These are phyloP conservation scores for Harpagoxenus sublaevis DNA, from an alignment of 2,888 invertebrate species.

Conservation along the genomic window DNA sequence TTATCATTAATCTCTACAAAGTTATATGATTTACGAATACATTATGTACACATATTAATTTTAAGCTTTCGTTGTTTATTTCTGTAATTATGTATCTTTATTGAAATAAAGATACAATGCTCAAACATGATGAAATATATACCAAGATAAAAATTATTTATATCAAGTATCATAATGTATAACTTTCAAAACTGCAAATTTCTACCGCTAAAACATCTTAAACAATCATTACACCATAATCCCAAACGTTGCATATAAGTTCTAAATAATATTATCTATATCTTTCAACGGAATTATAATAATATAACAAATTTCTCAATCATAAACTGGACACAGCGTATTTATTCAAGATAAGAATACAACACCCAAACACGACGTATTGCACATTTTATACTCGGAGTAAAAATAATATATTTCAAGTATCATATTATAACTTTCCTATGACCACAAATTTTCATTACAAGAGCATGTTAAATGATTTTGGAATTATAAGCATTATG, in stretches of 20 bases:
- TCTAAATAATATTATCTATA: not conserved
- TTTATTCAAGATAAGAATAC: slow-evolving; percentile 15
- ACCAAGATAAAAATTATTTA: not conserved
- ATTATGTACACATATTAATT: not conserved
- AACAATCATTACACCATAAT: not conserved
- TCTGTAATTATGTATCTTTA: not conserved
- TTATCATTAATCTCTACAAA: not conserved
- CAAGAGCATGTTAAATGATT: not conserved
- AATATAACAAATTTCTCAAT: not conserved
- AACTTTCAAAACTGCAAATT: not conserved
- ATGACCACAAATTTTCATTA: not conserved
- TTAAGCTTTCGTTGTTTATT: not conserved
- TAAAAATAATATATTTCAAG: not conserved
- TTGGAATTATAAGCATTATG: not conserved
- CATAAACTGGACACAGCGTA: not conserved
- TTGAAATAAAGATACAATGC: not conserved
- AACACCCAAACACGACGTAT: not conserved
- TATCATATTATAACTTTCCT: not conserved
- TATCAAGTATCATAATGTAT: not conserved
- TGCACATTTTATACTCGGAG: not conserved
- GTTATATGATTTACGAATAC: too few species aligned
- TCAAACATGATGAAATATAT: not conserved
- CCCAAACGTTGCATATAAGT: not conserved
- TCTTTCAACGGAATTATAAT: not conserved
- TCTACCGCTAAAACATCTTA: not conserved